Conservation (phyloP, 2,888 invertebrate genomes). For the Apotomis turbidana region DNA sequence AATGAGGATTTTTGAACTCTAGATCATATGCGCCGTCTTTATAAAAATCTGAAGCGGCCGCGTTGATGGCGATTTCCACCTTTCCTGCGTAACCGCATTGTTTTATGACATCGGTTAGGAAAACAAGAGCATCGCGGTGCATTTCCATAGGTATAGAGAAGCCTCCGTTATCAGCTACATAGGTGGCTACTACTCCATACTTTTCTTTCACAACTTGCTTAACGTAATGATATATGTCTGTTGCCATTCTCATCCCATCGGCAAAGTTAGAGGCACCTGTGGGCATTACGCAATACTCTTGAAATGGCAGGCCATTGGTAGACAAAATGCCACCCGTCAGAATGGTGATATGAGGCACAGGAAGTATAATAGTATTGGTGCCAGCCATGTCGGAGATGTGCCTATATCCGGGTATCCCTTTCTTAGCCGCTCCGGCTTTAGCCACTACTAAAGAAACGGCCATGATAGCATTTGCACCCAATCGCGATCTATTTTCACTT, state of each 20-base stretch:
- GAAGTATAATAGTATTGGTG: constrained; percentile 94
- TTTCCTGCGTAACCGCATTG: constrained; percentile 97
- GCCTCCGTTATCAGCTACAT: constrained; percentile 98
- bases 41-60: constrained; percentile 97
- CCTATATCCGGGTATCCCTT: constrained; percentile 92
- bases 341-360: constrained; percentile 98
- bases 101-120: constrained; percentile 93
- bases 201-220: constrained; percentile 95
- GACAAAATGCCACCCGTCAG: constrained; percentile 98
- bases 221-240: constrained; percentile 97
- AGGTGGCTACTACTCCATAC: constrained; percentile 95
- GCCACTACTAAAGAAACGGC: constrained; percentile 97
- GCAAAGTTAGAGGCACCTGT: constrained; percentile 95
- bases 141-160: constrained; percentile 98
- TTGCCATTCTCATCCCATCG: constrained; percentile 99
- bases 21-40: constrained; percentile 94
- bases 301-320: constrained; percentile 97
- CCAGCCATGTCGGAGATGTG: constrained; percentile 98
- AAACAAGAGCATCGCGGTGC: constrained; percentile 94
- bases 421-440: constrained; percentile 98
- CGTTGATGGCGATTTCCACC: constrained; percentile 97
- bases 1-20: constrained; percentile 98
- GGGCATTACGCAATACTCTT: constrained; percentile 97
- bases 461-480: constrained; percentile 98
- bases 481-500: constrained; percentile 96